Evolutionary conservation across 2,113 vertebrate genomes (phyloP).

Genomic region (Alexandromys fortis): DNA sequence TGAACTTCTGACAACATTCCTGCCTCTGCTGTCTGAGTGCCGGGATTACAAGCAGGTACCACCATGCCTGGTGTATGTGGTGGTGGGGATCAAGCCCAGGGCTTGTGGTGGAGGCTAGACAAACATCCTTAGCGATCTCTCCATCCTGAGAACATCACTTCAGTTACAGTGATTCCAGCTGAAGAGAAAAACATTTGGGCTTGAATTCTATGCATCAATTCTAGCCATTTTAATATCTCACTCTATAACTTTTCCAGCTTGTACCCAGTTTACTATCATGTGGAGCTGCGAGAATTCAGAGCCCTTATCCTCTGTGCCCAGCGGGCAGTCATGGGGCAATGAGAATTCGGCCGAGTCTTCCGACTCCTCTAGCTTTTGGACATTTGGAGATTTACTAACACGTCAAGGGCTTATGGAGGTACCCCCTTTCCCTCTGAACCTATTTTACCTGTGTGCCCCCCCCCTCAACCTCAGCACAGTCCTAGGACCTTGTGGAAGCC

Average conservation of each 20-base stretch:
- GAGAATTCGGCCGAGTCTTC: not conserved
- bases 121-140: not conserved
- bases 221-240: not conserved
- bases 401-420: not conserved
- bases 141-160: not conserved
- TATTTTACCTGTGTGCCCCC: not conserved
- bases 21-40: not conserved
- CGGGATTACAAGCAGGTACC: not conserved
- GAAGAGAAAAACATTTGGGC: not conserved
- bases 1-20: not conserved
- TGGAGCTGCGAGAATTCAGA: not conserved
- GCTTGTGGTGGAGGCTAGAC: not conserved
- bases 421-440: not conserved
- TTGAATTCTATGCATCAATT: conserved; percentile 5
- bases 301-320: not conserved
- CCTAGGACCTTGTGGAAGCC: not conserved
- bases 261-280: not conserved
- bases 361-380: not conserved
- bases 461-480: not conserved
- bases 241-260: not conserved
- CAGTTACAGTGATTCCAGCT: not conserved
- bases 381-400: not conserved
- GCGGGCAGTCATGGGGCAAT: not conserved
- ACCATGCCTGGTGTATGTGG: not conserved
- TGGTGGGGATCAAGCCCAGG: not conserved